These are phyloP conservation scores for Ferrisia virgata DNA, from an alignment of 2,888 invertebrate genomes.

Conservation along the genomic window DNA sequence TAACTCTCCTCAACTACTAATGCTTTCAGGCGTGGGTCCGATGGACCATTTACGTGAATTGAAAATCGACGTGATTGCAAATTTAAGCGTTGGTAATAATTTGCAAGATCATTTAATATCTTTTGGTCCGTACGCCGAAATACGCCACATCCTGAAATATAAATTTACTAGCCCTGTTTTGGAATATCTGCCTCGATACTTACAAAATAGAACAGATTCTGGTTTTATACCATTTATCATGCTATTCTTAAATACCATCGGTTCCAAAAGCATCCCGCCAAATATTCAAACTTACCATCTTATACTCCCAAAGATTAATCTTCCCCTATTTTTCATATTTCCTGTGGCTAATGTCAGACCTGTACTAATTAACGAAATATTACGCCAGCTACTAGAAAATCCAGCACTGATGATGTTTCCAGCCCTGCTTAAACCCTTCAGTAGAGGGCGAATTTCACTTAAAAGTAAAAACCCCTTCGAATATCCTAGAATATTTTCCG, in stretches of 20 bases:
- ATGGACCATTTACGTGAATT: constrained; percentile 60
- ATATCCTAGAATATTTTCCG: neutral
- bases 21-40: constrained; percentile 78
- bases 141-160: neutral
- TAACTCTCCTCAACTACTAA: constrained; percentile 88
- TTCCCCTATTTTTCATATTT: neutral
- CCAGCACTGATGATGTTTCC: no score
- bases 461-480: neutral
- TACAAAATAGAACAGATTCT: neutral
- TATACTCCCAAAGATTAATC: neutral
- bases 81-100: constrained; percentile 71
- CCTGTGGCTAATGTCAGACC: neutral
- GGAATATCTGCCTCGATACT: neutral
- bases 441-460: neutral
- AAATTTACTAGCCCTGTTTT: neutral
- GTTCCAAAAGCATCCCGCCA: constrained; percentile 51
- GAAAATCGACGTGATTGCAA: constrained; percentile 61
- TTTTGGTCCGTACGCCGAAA: constrained; percentile 58
- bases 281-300: neutral
- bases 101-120: constrained; percentile 81
- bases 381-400: neutral
- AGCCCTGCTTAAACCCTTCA: no score
- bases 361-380: neutral
- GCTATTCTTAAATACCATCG: constrained; percentile 60
- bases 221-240: constrained; percentile 59